A percentile compares a stretch with the other conserved stretches of the same genome.
phyloP scores from a whole-genome alignment of 2,797 vertebrate genomes.

The Etheostoma nigrum region DNA sequence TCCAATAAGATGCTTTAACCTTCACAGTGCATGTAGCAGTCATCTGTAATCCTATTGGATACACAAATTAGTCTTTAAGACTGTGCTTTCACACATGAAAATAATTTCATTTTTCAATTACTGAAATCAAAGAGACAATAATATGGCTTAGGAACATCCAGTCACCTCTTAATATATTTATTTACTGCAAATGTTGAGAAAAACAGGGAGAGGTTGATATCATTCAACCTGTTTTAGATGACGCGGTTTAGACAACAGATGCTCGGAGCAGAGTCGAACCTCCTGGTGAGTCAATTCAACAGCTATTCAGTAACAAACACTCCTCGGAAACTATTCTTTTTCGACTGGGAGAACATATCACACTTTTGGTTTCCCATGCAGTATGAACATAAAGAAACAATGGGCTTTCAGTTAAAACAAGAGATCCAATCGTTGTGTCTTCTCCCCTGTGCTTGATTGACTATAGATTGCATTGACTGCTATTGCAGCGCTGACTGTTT shows the following conservation, averaged over 20 bases:
- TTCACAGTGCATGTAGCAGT: slow-evolving; percentile 70
- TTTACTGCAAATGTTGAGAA: slow-evolving; percentile 26
- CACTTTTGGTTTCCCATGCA: slow-evolving; percentile 15
- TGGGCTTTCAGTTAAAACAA: slow-evolving; percentile 24
- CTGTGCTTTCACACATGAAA: slow-evolving; percentile 66
- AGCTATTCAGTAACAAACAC: slow-evolving; percentile 4
- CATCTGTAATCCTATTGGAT: slow-evolving; percentile 71
- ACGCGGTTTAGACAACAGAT: slow-evolving; percentile 18
- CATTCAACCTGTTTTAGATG: slow-evolving; percentile 17
- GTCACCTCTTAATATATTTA: slow-evolving; percentile 32
- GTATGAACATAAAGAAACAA: slow-evolving; percentile 9
- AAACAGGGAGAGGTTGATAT: slow-evolving; percentile 28
- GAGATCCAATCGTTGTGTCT: slow-evolving; percentile 30
- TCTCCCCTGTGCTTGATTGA: slow-evolving; percentile 19
- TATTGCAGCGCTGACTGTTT: slow-evolving; percentile 35
- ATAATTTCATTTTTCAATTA: slow-evolving; percentile 75
- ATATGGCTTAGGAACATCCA: slow-evolving; percentile 52
- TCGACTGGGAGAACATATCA: neutral
- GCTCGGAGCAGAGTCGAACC: slow-evolving; percentile 8
- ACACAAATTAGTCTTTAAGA: slow-evolving; percentile 71
- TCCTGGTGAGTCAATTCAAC: slow-evolving; percentile 7
- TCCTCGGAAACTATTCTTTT: neutral
- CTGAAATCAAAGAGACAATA: slow-evolving; percentile 63
- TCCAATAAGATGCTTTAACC: slow-evolving; percentile 73
- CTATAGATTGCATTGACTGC: slow-evolving; percentile 38